Evolutionary conservation across 2,113 vertebrate genomes (phyloP).

Genomic region (Daboia siamensis): DNA sequence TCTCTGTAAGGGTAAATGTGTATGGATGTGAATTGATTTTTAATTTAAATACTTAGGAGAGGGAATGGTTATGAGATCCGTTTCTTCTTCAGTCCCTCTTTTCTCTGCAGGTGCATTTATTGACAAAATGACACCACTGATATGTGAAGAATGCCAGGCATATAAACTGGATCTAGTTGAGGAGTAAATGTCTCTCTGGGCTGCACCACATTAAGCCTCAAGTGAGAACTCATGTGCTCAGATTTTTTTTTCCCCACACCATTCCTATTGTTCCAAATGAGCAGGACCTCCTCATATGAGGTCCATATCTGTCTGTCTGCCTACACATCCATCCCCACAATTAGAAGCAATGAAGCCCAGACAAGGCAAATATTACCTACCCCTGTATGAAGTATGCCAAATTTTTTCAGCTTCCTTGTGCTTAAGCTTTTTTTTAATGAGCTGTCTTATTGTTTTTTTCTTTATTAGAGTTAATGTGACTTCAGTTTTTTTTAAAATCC

Average conservation of each 20-base stretch:
- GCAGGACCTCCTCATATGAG: neutral
- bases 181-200: neutral
- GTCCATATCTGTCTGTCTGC: neutral
- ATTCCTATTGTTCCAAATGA: neutral
- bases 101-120: neutral
- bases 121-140: neutral
- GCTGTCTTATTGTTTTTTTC: neutral
- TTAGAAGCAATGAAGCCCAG: neutral
- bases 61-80: neutral
- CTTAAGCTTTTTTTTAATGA: neutral
- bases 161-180: neutral
- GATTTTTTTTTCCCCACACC: neutral
- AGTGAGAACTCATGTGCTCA: neutral
- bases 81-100: neutral
- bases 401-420: neutral
- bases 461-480: neutral
- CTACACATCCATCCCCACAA: neutral
- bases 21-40: neutral
- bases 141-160: neutral
- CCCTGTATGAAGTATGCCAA: neutral
- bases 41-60: neutral
- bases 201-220: neutral
- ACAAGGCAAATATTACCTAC: neutral
- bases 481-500: neutral
- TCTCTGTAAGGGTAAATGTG: neutral